A percentile compares a stretch with the other conserved stretches of the same genome.
Conservation (phyloP, 1,140 invertebrate genomes). For the Drosophila lacertosa region DNA sequence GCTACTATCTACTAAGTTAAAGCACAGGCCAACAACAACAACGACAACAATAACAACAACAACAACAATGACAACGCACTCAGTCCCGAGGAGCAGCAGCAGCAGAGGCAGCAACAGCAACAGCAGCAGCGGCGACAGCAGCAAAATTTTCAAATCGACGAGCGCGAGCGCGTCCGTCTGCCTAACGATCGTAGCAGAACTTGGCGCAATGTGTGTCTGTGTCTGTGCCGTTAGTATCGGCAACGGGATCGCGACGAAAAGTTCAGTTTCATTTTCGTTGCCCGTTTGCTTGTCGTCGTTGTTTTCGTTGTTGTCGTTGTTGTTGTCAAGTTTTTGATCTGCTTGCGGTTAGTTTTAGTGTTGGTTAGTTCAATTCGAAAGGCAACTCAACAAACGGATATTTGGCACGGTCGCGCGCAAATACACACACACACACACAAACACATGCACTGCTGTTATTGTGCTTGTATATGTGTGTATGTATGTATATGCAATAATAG, state of each 20-base stretch:
- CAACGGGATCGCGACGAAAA: slow-evolving; percentile 78
- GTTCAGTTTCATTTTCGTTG: slow-evolving; percentile 79
- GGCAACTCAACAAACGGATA: slow-evolving; percentile 25
- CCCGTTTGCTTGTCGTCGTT: slow-evolving; percentile 20
- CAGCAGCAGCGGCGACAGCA: slow-evolving; percentile 19
- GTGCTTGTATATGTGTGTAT: not conserved
- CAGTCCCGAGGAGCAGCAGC: slow-evolving; percentile 48
- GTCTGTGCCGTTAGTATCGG: slow-evolving; percentile 75
- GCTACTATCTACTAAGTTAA: slow-evolving; percentile 76
- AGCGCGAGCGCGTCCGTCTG: slow-evolving; percentile 46
- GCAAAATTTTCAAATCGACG: slow-evolving; percentile 13
- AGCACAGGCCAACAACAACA: slow-evolving; percentile 53
- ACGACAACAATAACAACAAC: slow-evolving; percentile 1
- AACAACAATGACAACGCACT: slow-evolving; percentile 11
- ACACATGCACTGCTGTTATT: not conserved
- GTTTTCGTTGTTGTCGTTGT: no score
- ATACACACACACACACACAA: not conserved
- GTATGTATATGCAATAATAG: slow-evolving; percentile 19
- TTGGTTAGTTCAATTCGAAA: slow-evolving; percentile 21
- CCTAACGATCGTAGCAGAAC: slow-evolving; percentile 77
- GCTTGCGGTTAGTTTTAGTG: slow-evolving; percentile 18
- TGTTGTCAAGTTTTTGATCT: slow-evolving; percentile 44
- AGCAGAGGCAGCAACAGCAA: slow-evolving; percentile 21
- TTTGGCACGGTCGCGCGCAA: slow-evolving; percentile 24
- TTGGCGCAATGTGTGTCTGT: slow-evolving; percentile 49